Evolutionary conservation across 1,140 invertebrate genomes (phyloP), one percentile per base, ranked within the genome.

Genomic region (Manduca sexta): DNA sequence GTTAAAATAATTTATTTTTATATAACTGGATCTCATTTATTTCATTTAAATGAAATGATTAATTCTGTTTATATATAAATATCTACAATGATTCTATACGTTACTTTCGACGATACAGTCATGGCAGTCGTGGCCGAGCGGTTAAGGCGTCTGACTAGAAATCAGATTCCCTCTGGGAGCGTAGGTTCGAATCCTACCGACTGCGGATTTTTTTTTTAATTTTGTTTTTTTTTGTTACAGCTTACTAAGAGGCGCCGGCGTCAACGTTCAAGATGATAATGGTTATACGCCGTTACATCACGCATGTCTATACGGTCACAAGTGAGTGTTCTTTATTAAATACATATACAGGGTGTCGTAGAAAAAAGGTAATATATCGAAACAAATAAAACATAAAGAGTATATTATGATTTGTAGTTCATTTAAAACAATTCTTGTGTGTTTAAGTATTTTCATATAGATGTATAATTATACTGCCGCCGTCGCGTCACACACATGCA

Each of bases 201-300:
- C 92, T 92, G 91, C 91, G 91, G 58, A 66, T 63, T 65, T 65
- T 69, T 65, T 66, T 60, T 54, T 52, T 46, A 49, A 39, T 34
- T 56, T 46, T 58, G 15, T 45, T 44, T 66, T 51, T 30, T 42
- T 59, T 74, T 80, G 56, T 92, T 91, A 13, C 85, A 97, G 95
- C 87, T 90, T 97, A 71, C 88, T 95, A 45, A 89, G 95, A 75
- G 93, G 94, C 45, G 93, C 94, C 15, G 96, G 95, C 52, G 94
- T 95, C 29, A 98, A 98, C 86, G 93, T 95, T 55, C 94, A 96
- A 87, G 97, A 98, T 74, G 91, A 91, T 60, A 96, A 93, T 78
- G 97, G 96, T n/a, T 98, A 97, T 75, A 97, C 97, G 5, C 93
- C 96, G 4, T 89, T 99, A 31, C 97, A 99, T 80, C 94, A 97